A percentile compares a stretch with the other conserved stretches of the same genome.
phyloP scores from a whole-genome alignment of 2,888 invertebrate genomes.

The Ectemnius lituratus region DNA sequence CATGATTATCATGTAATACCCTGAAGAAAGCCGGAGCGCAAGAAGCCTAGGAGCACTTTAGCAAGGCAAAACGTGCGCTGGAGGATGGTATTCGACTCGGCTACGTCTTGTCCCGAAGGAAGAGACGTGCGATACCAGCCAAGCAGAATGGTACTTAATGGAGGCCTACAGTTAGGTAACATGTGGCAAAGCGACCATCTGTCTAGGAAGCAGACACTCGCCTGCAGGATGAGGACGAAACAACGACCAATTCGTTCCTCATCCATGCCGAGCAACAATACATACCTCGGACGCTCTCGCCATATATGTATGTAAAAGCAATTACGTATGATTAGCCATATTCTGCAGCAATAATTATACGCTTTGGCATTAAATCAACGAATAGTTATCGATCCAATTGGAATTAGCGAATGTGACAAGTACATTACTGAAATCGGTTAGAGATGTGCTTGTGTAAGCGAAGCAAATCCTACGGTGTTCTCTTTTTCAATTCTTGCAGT shows the following conservation, averaged over 20 bases:
- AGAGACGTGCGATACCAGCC: slow-evolving; percentile 40
- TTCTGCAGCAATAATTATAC: not conserved
- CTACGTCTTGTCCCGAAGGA: slow-evolving; percentile 4
- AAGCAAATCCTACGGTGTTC: no score
- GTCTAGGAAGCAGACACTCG: slow-evolving; percentile 62
- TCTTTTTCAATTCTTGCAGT: no score
- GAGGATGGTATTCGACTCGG: slow-evolving; percentile 1
- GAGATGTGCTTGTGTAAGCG: no score
- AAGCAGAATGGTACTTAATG: slow-evolving; percentile 52
- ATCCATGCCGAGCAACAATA: not conserved
- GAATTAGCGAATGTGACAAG: no score
- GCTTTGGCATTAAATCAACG: no score
- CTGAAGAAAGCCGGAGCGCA: slow-evolving; percentile 9
- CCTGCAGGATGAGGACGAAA: slow-evolving; percentile 10
- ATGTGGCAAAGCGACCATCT: slow-evolving; percentile 68
- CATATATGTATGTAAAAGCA: not conserved
- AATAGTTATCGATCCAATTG: no score
- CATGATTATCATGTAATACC: no score
- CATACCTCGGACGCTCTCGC: no score
- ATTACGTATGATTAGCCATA: not conserved
- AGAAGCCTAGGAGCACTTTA: slow-evolving; percentile 8
- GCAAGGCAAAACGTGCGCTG: slow-evolving; percentile 10
- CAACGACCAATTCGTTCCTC: slow-evolving; percentile 30
- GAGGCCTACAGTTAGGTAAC: slow-evolving; percentile 64
- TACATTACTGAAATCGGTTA: no score